Conservation (phyloP, 2,888 invertebrate species). For the Caenorhabditis virilis region DNA sequence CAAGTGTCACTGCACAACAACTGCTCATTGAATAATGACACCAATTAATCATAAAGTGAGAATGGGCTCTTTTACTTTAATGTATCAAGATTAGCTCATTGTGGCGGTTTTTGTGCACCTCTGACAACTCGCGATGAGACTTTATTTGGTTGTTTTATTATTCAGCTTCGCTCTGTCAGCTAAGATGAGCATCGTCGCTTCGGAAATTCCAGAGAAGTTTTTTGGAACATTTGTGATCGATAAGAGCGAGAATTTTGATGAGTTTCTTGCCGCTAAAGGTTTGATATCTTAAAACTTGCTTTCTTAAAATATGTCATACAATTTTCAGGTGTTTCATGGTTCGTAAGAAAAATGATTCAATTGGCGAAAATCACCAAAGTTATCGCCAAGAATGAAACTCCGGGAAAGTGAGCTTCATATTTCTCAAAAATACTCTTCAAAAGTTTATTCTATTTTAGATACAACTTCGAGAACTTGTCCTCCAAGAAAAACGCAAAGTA, state of each 20-base stretch:
- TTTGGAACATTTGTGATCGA: constrained; percentile 63
- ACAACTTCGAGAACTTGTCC: constrained; percentile 58
- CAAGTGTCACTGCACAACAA: no score
- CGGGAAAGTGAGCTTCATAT: constrained; percentile 28
- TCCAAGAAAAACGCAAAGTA: constrained; percentile 61
- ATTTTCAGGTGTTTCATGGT: constrained; percentile 48
- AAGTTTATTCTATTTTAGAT: constrained; percentile 23
- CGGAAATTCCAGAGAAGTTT: constrained; percentile 59
- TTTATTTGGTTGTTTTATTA: background rate
- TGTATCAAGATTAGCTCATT: no score
- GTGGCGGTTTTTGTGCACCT: no score
- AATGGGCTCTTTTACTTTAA: no score
- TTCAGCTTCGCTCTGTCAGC: background rate
- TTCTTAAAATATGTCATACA: background rate
- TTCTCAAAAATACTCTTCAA: background rate
- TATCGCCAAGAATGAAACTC: constrained; percentile 31
- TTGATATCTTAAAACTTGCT: background rate
- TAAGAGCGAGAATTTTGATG: constrained; percentile 66
- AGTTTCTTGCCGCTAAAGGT: constrained; percentile 65
- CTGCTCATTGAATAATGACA: no score
- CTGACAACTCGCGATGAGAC: no score
- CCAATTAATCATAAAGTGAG: no score
- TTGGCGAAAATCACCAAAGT: constrained; percentile 64
- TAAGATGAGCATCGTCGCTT: constrained; percentile 12
- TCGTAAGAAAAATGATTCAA: constrained; percentile 61